phyloP scores from a whole-genome alignment of 2,113 vertebrate genomes.

The Indicator indicator region DNA sequence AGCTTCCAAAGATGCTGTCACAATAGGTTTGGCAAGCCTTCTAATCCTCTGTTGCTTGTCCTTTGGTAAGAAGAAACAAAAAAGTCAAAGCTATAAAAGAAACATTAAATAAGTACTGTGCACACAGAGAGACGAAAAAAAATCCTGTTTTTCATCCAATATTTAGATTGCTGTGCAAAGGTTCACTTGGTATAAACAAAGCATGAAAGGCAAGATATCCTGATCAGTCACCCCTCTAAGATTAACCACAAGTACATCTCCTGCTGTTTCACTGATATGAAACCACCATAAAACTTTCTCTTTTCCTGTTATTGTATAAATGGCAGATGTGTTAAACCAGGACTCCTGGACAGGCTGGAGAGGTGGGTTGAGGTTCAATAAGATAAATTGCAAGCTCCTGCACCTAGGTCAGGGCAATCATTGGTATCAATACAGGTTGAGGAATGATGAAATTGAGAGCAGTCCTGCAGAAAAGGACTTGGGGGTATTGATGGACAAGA shows the following conservation, averaged over 20 bases:
- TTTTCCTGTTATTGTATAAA: background rate
- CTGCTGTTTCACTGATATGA: background rate
- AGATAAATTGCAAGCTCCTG: too few relatives aligned
- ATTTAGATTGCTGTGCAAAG: background rate
- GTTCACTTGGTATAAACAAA: background rate
- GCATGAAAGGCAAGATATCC: background rate
- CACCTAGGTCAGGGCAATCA: too few relatives aligned
- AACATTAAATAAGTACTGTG: background rate
- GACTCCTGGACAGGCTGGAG: too few relatives aligned
- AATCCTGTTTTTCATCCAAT: background rate
- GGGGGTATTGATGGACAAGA: too few relatives aligned
- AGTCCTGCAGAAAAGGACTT: too few relatives aligned
- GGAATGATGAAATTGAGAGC: too few relatives aligned
- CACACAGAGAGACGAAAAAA: background rate
- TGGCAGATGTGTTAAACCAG: background rate
- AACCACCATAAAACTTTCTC: background rate
- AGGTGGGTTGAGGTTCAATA: too few relatives aligned
- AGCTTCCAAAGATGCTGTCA: background rate
- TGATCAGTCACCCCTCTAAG: background rate
- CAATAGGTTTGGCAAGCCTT: background rate
- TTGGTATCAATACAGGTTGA: too few relatives aligned
- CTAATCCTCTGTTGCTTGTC: background rate
- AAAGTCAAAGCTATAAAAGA: background rate
- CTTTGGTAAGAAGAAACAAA: background rate
- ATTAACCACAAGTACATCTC: background rate